phyloP scores from a whole-genome alignment of 2,113 vertebrate species.

The Nematolebias whitei region DNA sequence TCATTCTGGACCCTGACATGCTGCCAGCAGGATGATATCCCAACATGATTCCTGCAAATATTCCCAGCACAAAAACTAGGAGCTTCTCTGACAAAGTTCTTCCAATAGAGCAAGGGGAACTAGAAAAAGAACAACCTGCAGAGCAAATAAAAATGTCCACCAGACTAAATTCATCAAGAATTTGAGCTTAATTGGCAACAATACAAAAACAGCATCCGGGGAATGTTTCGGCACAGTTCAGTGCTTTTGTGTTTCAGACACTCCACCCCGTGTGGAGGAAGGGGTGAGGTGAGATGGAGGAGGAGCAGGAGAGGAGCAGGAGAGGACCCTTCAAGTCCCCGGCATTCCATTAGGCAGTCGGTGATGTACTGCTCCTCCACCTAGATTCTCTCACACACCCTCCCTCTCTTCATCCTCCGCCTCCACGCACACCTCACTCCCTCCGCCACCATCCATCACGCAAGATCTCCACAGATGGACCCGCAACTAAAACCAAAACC shows the following conservation, averaged over 20 bases:
- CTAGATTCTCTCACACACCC: conserved; percentile 22
- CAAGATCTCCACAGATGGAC: conserved; percentile 65
- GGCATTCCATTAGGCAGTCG: conserved; percentile 70
- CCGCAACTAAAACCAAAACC: conserved; percentile 22
- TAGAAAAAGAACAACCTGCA: too few relatives aligned
- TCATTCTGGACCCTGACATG: too few relatives aligned
- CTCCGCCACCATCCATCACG: conserved; percentile 68
- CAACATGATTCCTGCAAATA: too few relatives aligned
- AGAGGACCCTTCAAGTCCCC: conserved; percentile 68
- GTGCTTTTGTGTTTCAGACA: conserved; percentile 8
- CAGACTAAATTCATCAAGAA: too few relatives aligned
- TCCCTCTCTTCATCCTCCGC: conserved; percentile 35
- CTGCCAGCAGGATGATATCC: too few relatives aligned
- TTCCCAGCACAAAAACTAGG: too few relatives aligned
- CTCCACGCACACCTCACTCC: conserved; percentile 64
- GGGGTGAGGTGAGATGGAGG: conserved; percentile 36
- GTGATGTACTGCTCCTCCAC: conserved; percentile 70
- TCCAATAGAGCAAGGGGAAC: too few relatives aligned
- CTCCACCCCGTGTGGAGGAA: conserved; percentile 29
- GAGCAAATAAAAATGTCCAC: too few relatives aligned
- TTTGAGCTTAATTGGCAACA: too few relatives aligned
- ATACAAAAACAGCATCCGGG: neutral
- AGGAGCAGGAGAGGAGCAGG: conserved; percentile 32
- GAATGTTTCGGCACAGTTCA: neutral
- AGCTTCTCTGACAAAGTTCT: too few relatives aligned